Evolutionary conservation across 2,113 vertebrate genomes (phyloP), one percentile per base, ranked within the genome.

Genomic region (Pachypanchax playfairii): DNA sequence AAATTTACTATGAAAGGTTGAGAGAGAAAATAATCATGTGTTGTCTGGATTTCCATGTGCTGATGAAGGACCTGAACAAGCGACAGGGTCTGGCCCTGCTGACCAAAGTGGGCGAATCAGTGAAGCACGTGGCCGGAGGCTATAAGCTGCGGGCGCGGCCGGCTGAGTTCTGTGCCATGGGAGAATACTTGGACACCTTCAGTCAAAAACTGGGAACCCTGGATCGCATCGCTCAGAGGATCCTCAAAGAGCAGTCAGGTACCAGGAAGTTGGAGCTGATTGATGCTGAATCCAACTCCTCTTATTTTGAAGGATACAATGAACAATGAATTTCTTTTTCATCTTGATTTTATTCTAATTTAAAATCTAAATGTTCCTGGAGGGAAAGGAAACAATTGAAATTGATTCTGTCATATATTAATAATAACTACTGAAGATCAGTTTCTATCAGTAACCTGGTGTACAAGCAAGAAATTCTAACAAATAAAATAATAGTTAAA

Each of bases 241-340:
- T 99, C 85, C 94, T 98, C 78, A 97, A 96, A 70, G 97, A 98
- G 64, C 95, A 99, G 86, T 75, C 96, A 79, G 97, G 97, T 98
- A 82, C 2, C 20, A 11, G 85, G 89, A 81, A 6, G 6, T 26
- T 9, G 35, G 14, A 28, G 11, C 18, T 24, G 42, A 21, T 14
- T 43, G 17, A 8, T 42, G 17, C n/a, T 39, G 4, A 12, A 6
- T 17, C 3, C 13, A 14, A 17, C 31, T 33, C 8, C 12, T 33
- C 8, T 33, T n/a, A n/a, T n/a, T n/a, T n/a, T n/a, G n/a, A n/a
- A n/a, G n/a, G n/a, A n/a, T n/a, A n/a, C n/a, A n/a, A 5, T 36
- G 35, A 36, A 13, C 8, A 3, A 5, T 36, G 28, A 29, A 29
- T 4, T 8, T 29, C 28, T 29, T 29, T 29, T 4, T 29, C 28